These are phyloP conservation scores for Nesoenas mayeri DNA, from an alignment of 2,113 vertebrate genomes.

Conservation along the genomic window DNA sequence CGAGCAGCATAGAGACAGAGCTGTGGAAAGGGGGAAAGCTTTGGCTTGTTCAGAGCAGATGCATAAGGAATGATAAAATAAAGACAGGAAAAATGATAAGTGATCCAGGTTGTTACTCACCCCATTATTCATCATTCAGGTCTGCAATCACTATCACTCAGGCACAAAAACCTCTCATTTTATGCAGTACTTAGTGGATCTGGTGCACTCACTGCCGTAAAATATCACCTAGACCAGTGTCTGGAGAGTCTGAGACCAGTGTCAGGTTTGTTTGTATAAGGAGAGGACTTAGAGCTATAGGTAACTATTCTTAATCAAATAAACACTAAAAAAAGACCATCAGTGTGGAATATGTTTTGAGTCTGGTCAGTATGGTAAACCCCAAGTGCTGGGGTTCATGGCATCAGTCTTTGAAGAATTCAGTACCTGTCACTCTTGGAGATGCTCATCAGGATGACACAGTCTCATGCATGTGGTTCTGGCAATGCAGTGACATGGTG, in stretches of 20 bases:
- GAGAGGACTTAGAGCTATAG: neutral
- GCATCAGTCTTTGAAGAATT: neutral
- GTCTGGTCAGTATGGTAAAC: neutral
- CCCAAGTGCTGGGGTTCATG: neutral
- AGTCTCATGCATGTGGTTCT: neutral
- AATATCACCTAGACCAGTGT: neutral
- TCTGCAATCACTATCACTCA: neutral
- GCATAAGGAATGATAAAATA: slow-evolving; percentile 1
- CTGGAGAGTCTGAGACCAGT: neutral
- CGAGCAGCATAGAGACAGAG: neutral
- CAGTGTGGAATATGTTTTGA: neutral
- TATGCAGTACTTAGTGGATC: neutral
- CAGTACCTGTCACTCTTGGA: neutral
- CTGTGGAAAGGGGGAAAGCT: neutral
- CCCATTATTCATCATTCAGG: slow-evolving; percentile 17
- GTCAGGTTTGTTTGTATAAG: neutral
- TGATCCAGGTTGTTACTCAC: slow-evolving; percentile 3
- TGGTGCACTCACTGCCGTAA: neutral
- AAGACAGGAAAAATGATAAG: neutral
- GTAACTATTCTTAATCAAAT: neutral
- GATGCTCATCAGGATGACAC: neutral
- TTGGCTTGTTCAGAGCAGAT: neutral
- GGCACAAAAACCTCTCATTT: neutral
- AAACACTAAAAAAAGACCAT: neutral
- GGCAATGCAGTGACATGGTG: neutral